Conservation (phyloP, 2,888 invertebrate genomes). For the Leucozona laternaria region DNA sequence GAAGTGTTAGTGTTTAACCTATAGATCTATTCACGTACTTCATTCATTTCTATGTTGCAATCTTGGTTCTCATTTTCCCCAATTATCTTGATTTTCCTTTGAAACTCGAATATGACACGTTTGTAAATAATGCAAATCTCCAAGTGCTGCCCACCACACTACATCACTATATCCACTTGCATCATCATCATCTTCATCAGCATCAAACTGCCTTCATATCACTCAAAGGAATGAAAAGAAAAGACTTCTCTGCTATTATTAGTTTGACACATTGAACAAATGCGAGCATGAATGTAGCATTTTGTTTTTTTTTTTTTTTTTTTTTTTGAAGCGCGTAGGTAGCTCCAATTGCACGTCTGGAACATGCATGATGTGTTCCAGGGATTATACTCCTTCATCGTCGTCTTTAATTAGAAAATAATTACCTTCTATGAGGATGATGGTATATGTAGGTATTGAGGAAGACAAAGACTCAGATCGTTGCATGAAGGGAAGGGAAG, state of each 20-base stretch:
- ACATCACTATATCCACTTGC: slow-evolving; percentile 3
- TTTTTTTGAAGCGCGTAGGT: slow-evolving; percentile 21
- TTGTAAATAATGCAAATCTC: slow-evolving; percentile 19
- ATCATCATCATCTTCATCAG: slow-evolving; percentile 14
- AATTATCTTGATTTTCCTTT: slow-evolving; percentile 13
- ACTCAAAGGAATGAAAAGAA: slow-evolving; percentile 11
- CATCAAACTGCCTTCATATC: not conserved
- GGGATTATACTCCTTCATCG: slow-evolving; percentile 60
- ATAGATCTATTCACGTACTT: not conserved
- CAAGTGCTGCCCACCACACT: slow-evolving; percentile 15
- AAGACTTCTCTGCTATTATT: slow-evolving; percentile 6
- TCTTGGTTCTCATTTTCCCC: not conserved
- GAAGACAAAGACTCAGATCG: slow-evolving; percentile 4
- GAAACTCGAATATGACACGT: slow-evolving; percentile 1
- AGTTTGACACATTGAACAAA: slow-evolving; percentile 34
- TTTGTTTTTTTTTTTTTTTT: no score
- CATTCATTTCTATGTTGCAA: not conserved
- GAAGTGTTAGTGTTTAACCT: not conserved
- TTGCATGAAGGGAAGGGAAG: slow-evolving; percentile 12
- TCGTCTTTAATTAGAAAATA: slow-evolving; percentile 83
- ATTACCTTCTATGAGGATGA: slow-evolving; percentile 77
- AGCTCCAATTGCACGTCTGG: not conserved
- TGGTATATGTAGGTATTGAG: slow-evolving; percentile 30
- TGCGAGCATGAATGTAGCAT: slow-evolving; percentile 32
- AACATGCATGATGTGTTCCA: slow-evolving; percentile 48